These are phyloP conservation scores for Rana temporaria DNA, from an alignment of 2,113 vertebrate species.

Conservation along the genomic window DNA sequence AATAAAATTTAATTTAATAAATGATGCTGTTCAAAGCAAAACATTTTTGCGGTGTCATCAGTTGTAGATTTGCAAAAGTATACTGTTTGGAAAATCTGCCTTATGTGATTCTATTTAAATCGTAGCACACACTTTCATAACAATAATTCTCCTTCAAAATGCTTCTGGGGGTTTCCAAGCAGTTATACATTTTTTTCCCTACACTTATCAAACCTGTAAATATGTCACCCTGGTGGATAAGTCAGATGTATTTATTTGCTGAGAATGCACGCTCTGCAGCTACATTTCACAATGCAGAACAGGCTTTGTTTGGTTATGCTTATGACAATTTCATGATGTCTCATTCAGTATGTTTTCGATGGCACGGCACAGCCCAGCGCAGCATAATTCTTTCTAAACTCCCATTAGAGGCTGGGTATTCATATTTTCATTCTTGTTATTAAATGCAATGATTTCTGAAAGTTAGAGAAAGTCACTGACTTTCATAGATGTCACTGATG, in stretches of 20 bases:
- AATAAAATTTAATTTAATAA: background rate
- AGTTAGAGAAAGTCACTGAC: conserved; percentile 45
- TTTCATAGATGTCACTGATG: conserved; percentile 43
- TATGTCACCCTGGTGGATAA: conserved; percentile 23
- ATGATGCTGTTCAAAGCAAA: conserved; percentile 4
- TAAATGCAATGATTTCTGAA: conserved; percentile 29
- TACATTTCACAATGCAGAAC: conserved; percentile 8
- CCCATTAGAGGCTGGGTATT: conserved; percentile 9
- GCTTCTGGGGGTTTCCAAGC: conserved; percentile 28
- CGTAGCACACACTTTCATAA: background rate
- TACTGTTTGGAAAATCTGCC: background rate
- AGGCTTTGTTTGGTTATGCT: conserved; percentile 43
- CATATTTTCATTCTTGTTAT: conserved; percentile 2
- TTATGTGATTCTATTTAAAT: background rate
- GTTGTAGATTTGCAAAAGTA: background rate
- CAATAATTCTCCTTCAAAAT: conserved; percentile 22
- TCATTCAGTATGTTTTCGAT: conserved; percentile 13
- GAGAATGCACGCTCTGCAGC: conserved; percentile 7
- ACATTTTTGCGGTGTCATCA: conserved; percentile 2
- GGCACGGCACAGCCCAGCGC: background rate
- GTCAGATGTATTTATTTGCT: conserved; percentile 33
- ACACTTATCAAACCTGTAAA: conserved; percentile 24
- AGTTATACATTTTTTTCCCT: conserved; percentile 37
- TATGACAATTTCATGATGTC: conserved; percentile 29
- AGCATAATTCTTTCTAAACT: background rate